Conservation (phyloP, 2,888 invertebrate genomes). For the Agonopterix alstromeriana region DNA sequence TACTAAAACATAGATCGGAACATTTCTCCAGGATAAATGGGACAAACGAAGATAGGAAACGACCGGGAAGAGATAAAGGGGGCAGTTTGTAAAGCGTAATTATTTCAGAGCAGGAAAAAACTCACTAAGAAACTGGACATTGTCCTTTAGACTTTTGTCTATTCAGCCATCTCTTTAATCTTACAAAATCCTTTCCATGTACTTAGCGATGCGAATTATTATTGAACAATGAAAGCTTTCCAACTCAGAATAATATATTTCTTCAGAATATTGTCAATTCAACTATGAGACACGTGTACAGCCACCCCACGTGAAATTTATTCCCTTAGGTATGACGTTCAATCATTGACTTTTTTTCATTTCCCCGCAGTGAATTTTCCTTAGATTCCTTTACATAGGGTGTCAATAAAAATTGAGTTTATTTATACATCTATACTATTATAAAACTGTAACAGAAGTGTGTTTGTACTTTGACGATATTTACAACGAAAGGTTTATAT, state of each 20-base stretch:
- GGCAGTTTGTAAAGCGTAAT: conserved; percentile 55
- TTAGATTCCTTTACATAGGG: conserved; percentile 11
- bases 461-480: neutral
- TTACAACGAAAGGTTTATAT: neutral
- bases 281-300: conserved; percentile 50
- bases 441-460: too few species aligned
- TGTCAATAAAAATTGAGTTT: neutral
- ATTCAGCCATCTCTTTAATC: conserved; percentile 15
- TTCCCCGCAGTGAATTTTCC: conserved; percentile 28
- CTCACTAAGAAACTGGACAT: conserved; percentile 14
- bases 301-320: conserved; percentile 49
- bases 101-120: conserved; percentile 39
- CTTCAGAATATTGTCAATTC: conserved; percentile 54
- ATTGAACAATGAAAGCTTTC: conserved; percentile 1
- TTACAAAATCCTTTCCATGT: conserved; percentile 7
- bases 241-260: conserved; percentile 17
- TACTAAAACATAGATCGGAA: conserved; percentile 6
- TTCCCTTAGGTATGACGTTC: conserved; percentile 71
- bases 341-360: conserved; percentile 68
- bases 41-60: conserved; percentile 44
- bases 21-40: conserved; percentile 39
- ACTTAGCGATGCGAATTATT: conserved; percentile 1
- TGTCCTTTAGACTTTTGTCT: conserved; percentile 12
- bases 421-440: neutral
- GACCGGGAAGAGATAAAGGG: conserved; percentile 43